These are phyloP conservation scores for Zoanthus sansibaricus DNA, from an alignment of 92 coral and sea anemone species.

Conservation along the genomic window DNA sequence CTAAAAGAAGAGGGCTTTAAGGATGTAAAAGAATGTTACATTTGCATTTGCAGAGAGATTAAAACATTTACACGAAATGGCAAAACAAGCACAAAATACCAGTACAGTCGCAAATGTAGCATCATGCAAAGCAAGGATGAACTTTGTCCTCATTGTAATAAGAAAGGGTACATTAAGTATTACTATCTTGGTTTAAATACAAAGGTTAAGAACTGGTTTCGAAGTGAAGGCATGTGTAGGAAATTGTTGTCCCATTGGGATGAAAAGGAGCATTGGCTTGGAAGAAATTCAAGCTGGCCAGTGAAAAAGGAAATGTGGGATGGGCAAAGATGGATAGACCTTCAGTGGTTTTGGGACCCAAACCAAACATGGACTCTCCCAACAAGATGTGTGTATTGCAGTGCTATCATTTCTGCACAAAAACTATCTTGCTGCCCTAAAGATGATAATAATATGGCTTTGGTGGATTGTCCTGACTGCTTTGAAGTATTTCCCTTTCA, in stretches of 20 bases:
- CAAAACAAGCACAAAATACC: slow-evolving; percentile 46
- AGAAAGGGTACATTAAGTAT: slow-evolving; percentile 64
- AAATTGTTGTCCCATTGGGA: slow-evolving; percentile 67
- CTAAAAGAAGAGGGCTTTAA: slow-evolving; percentile 16
- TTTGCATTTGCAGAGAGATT: slow-evolving; percentile 65
- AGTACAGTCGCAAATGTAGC: slow-evolving; percentile 68
- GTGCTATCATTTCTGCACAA: slow-evolving; percentile 61
- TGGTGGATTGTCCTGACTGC: slow-evolving; percentile 72
- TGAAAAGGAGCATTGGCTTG: slow-evolving; percentile 68
- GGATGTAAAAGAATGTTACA: slow-evolving; percentile 65
- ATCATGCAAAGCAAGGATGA: slow-evolving; percentile 59
- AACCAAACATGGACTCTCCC: slow-evolving; percentile 65
- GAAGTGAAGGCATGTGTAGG: background rate
- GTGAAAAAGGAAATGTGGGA: slow-evolving; percentile 66
- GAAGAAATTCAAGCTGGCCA: slow-evolving; percentile 45
- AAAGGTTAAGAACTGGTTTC: slow-evolving; percentile 77
- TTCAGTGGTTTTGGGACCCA: slow-evolving; percentile 75
- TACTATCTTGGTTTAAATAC: slow-evolving; percentile 71
- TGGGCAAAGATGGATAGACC: slow-evolving; percentile 69
- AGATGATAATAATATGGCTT: slow-evolving; percentile 40
- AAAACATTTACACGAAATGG: slow-evolving; percentile 53
- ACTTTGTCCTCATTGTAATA: slow-evolving; percentile 65
- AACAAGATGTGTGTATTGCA: slow-evolving; percentile 48
- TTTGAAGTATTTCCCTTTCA: slow-evolving; percentile 49
- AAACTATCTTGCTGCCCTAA: slow-evolving; percentile 47